Base-by-base conservation (phyloP, 1,140 invertebrate species). In the Sipha flava region DNA sequence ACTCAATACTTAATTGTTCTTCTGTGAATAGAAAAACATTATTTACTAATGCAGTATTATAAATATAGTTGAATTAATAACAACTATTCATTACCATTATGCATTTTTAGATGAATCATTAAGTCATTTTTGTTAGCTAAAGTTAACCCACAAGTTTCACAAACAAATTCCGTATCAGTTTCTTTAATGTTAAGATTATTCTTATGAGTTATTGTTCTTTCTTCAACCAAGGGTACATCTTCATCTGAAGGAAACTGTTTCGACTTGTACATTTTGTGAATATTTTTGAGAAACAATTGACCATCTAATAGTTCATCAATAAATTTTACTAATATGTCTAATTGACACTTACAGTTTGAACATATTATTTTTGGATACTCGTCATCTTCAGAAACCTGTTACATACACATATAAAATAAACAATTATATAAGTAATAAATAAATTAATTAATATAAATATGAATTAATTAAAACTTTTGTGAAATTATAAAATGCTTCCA, bases 321-420 rank as follows among this genome's bases (percentile, higher is more conserved):
- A 29, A 77, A 77, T 37, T 77, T 77, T 2, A 77, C 52, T 23
- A 77, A 9, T 37, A 77, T 77, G 3, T 77, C 73, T 16, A 77
- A 77, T 16, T 77, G 73, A 12, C 49, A 57, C 59, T 77, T 77
- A 57, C 73, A 77, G 10, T 77, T 77, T 16, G 52, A 4, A 57
- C 73, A 77, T 26, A 77, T 77, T 26, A n/a, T 59, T 57, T 29
- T 77, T n/a, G 73, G 73, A 12, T 40, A 77, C 23, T 40, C 52
- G 9, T 77, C 73, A 54, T 77, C 52, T n/a, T 77, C 34, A 26
- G 52, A 77, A 4, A 77, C 73, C 73, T 77, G 34, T 26, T 0
- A 57, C 3, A 40, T 12, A 29, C 23, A 47, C 0, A 3, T 7
- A n/a, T 5, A 66, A 23, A 37, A 31, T 14, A 37, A 37, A n/a